Evolutionary conservation across 2,113 vertebrate genomes (phyloP).

Genomic region (Ammodytes dubius): DNA sequence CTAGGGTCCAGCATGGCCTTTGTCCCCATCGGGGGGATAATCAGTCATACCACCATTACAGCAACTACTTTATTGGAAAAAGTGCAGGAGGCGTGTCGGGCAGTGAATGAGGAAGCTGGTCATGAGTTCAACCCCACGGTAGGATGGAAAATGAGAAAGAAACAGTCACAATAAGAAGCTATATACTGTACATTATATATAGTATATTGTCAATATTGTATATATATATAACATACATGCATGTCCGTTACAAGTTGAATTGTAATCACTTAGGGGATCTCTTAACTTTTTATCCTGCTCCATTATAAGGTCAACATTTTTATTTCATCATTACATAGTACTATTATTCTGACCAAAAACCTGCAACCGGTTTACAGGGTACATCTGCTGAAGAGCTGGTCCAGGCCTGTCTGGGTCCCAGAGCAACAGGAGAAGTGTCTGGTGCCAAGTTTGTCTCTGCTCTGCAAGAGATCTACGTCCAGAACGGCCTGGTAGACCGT

Average conservation of each 20-base stretch:
- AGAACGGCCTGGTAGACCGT: slow-evolving; percentile 78
- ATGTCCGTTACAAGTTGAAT: too few relatives aligned
- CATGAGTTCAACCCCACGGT: slow-evolving; percentile 80
- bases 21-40: slow-evolving; percentile 57
- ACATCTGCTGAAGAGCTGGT: slow-evolving; percentile 78
- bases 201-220: too few relatives aligned
- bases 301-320: too few relatives aligned
- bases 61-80: slow-evolving; percentile 66
- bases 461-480: slow-evolving; percentile 79
- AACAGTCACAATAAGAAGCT: too few relatives aligned
- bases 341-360: too few relatives aligned
- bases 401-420: slow-evolving; percentile 80
- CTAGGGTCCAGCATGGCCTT: slow-evolving; percentile 61
- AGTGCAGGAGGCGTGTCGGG: slow-evolving; percentile 73
- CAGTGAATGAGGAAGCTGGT: slow-evolving; percentile 66
- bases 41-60: slow-evolving; percentile 81
- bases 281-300: too few relatives aligned
- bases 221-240: too few relatives aligned
- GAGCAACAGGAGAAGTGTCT: slow-evolving; percentile 77
- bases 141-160: not conserved
- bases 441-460: slow-evolving; percentile 78
- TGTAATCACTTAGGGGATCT: too few relatives aligned
- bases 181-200: too few relatives aligned
- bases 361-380: slow-evolving; percentile 62
- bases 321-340: too few relatives aligned